Base-by-base conservation (phyloP, 2,113 vertebrate genomes). In the Phoenicopterus ruber region DNA sequence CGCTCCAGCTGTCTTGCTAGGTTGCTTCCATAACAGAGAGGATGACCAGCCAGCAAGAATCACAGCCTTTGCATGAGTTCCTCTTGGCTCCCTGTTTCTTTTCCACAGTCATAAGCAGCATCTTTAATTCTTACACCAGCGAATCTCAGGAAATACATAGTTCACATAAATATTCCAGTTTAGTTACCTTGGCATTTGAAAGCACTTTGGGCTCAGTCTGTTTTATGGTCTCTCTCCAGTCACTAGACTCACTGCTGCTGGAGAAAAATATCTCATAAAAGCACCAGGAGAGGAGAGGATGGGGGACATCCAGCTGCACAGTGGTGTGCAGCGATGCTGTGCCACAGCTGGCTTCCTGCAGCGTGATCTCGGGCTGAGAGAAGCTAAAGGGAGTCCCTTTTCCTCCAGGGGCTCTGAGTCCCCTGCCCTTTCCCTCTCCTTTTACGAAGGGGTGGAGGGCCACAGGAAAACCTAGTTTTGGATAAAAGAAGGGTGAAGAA, bases 251-350 rank as follows among this genome's bases (percentile, higher is more conserved):
- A 72, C 32, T 40, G 42, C 31, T 47, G 7, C 54, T 63, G 70
- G 31, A 58, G 52, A 57, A 85, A 85, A 77, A 32, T 14, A 2
- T 25, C 19, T 58, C 31, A 31, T 19, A 49, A 38, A 72, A 67
- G 17, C 13, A 8, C 44, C 19, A 36, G 29, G 26, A 57, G 70
- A 42, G 28, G 34, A 50, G 46, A 70, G 36, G 36, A 38, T 29
- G 29, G 17, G 10, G 18, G 10, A 9, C 36, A 18, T 16, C 17
- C 19, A 31, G 49, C 36, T 17, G 31, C 49, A 31, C 8, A 5
- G 28, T 1, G 3, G 20, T 54, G 32, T 52, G 50, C 62, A 50
- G 50, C 0, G 0, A 40, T 83, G 29, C 13, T 50, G 24, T 50
- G 32, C 47, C 26, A 10, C 40, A 62, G 11, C 46, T 34, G 69